Evolutionary conservation across 1,140 invertebrate genomes (phyloP).

Genomic region (Solen grandis): DNA sequence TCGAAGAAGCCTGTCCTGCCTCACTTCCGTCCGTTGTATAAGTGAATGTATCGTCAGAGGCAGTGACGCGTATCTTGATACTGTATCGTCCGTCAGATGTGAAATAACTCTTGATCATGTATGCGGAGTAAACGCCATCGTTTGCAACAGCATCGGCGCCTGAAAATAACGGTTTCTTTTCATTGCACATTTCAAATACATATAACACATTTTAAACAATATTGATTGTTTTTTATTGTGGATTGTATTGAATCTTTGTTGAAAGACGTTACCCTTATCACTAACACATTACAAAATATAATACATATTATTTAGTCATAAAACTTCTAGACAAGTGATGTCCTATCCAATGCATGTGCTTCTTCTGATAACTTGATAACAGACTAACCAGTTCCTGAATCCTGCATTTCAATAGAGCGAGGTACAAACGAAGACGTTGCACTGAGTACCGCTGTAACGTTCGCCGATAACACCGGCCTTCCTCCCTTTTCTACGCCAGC

Average conservation of each 20-base stretch:
- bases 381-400: neutral
- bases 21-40: neutral
- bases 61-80: neutral
- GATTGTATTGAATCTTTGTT: too few relatives aligned
- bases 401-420: neutral
- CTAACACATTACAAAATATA: too few relatives aligned
- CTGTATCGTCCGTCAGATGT: neutral
- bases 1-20: neutral
- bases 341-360: too few relatives aligned
- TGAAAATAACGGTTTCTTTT: too few relatives aligned
- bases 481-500: neutral
- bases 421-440: neutral
- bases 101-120: conserved; percentile 2
- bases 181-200: too few relatives aligned
- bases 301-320: too few relatives aligned
- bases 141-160: conserved; percentile 3
- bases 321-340: too few relatives aligned
- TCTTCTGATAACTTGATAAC: too few relatives aligned
- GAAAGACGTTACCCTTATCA: too few relatives aligned
- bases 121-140: conserved; percentile 28
- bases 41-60: neutral
- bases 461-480: neutral
- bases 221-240: too few relatives aligned
- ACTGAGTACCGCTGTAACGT: neutral
- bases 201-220: too few relatives aligned